These are phyloP conservation scores for Sisor rabdophorus DNA, from an alignment of 2,113 vertebrate genomes.

Conservation along the genomic window DNA sequence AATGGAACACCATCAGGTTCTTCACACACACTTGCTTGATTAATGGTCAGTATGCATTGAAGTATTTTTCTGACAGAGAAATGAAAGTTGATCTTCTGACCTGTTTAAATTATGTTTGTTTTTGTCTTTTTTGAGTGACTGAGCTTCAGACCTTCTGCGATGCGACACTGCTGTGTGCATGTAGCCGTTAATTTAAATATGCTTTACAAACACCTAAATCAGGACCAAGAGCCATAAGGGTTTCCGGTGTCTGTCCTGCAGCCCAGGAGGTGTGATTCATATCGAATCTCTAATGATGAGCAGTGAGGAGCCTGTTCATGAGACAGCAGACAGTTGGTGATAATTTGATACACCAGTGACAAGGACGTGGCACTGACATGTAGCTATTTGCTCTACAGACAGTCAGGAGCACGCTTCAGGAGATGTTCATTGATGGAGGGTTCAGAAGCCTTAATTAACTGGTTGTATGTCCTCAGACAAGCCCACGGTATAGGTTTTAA, in stretches of 20 bases:
- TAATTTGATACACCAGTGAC: background rate
- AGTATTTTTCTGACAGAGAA: constrained; percentile 7
- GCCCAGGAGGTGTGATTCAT: background rate
- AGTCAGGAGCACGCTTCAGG: constrained; percentile 50
- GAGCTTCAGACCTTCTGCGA: constrained; percentile 42
- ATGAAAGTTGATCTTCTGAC: constrained; percentile 46
- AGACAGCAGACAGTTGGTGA: background rate
- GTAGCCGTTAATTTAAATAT: constrained; percentile 27
- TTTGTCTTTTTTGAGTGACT: constrained; percentile 38
- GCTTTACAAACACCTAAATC: constrained; percentile 23
- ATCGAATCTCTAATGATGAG: background rate
- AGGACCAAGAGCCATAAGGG: background rate
- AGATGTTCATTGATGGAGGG: constrained; percentile 90
- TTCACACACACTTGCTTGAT: constrained; percentile 59
- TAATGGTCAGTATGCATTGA: constrained; percentile 44
- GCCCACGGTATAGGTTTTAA: constrained; percentile 79
- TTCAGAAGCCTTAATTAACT: constrained; percentile 97
- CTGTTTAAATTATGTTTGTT: constrained; percentile 26
- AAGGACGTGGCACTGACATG: background rate
- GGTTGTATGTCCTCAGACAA: constrained; percentile 79
- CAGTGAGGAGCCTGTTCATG: background rate
- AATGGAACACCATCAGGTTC: constrained; percentile 44
- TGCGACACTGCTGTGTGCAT: constrained; percentile 6
- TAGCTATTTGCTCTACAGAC: constrained; percentile 23
- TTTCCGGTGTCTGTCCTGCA: background rate